Percentiles rank a stretch among this genome's conserved stretches.
Conservation (phyloP, 2,888 invertebrate species). For the Napeogenes inachia region DNA sequence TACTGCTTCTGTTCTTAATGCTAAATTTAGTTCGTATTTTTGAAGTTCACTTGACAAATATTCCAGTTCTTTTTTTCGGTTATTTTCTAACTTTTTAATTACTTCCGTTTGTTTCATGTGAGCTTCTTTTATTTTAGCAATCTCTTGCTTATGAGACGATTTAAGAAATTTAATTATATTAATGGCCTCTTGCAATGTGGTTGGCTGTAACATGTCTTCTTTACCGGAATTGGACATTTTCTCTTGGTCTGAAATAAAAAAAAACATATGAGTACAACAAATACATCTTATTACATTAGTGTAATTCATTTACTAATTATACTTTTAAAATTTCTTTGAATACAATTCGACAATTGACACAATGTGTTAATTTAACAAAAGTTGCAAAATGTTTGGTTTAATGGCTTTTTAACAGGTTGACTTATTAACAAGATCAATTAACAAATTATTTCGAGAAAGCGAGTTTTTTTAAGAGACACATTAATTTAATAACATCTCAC, state of each 20-base stretch:
- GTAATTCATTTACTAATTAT: slow-evolving; percentile 16
- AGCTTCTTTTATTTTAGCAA: slow-evolving; percentile 57
- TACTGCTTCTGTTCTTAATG: slow-evolving; percentile 60
- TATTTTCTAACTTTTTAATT: slow-evolving; percentile 66
- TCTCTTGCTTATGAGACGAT: slow-evolving; percentile 68
- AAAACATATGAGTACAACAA: not conserved
- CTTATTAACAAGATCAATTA: slow-evolving; percentile 13
- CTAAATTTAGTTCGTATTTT: slow-evolving; percentile 68
- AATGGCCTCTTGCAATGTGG: slow-evolving; percentile 67
- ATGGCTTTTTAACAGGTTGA: slow-evolving; percentile 15
- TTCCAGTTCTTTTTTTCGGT: slow-evolving; percentile 67
- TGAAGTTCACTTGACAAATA: slow-evolving; percentile 65
- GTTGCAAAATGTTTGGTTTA: slow-evolving; percentile 1
- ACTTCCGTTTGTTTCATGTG: slow-evolving; percentile 59
- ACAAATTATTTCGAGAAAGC: slow-evolving; percentile 14
- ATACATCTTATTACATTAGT: not conserved
- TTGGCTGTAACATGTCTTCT: slow-evolving; percentile 58
- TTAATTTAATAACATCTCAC: too few species aligned
- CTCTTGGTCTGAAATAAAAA: slow-evolving; percentile 27
- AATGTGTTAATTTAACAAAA: slow-evolving; percentile 6
- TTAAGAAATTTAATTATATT: slow-evolving; percentile 69
- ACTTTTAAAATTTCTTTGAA: not conserved
- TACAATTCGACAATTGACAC: not conserved
- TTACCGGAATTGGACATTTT: slow-evolving; percentile 48
- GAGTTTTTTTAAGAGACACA: not conserved